phyloP scores from a whole-genome alignment of 2,113 vertebrate genomes.

The Emydura subglobosa region DNA sequence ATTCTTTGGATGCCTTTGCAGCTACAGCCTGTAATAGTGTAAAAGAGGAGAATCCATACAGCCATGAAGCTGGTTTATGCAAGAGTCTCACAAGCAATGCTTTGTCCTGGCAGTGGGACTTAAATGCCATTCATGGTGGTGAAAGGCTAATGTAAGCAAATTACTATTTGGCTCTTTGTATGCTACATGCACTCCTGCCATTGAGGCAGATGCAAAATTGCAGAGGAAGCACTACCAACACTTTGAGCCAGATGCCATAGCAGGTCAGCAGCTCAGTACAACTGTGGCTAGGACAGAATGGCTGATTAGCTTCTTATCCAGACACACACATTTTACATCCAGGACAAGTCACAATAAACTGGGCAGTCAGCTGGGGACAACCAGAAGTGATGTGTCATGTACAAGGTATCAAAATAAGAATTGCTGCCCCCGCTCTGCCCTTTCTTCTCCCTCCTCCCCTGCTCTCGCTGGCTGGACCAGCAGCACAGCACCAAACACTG shows the following conservation, averaged over 20 bases:
- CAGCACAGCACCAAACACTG: no score
- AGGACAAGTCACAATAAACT: neutral
- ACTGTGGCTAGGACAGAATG: neutral
- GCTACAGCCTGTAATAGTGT: neutral
- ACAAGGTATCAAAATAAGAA: neutral
- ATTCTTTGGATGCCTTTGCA: neutral
- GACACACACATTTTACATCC: neutral
- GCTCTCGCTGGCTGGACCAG: no score
- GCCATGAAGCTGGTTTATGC: no score
- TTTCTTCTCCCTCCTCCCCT: no score
- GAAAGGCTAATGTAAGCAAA: no score
- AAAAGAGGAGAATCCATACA: no score
- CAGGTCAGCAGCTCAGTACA: neutral
- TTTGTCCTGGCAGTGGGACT: no score
- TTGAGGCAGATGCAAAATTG: neutral
- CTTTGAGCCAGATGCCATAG: neutral
- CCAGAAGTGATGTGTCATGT: neutral
- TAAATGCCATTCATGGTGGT: no score
- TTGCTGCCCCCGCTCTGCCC: neutral
- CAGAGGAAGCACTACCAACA: fast-evolving
- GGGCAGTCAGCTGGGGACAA: neutral
- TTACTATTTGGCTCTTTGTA: neutral
- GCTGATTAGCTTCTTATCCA: neutral
- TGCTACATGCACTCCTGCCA: neutral
- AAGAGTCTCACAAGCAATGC: no score